A percentile compares a stretch with the other conserved stretches of the same genome.
Conservation (phyloP, 2,888 invertebrate species). For the Aphidoletes aphidimyza region DNA sequence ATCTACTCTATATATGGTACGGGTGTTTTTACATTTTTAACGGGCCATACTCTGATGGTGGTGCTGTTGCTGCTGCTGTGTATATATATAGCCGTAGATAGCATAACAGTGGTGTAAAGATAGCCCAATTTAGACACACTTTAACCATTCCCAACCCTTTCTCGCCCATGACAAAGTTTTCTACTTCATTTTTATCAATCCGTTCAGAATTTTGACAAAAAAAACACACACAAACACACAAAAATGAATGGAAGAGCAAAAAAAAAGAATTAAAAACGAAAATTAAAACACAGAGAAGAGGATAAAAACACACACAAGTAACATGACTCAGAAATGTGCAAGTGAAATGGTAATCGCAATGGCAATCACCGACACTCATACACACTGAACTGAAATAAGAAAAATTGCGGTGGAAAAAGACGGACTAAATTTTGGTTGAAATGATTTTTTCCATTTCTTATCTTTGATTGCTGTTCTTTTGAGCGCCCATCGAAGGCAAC, state of each 20-base stretch:
- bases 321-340: background rate
- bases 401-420: background rate
- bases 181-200: constrained; percentile 46
- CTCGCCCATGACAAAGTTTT: constrained; percentile 39
- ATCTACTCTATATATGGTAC: no score
- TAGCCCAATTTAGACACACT: constrained; percentile 42
- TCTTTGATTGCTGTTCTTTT: background rate
- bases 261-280: background rate
- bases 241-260: no score
- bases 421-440: background rate
- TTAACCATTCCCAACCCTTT: constrained; percentile 23
- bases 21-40: background rate
- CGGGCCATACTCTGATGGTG: no score
- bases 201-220: background rate
- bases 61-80: no score
- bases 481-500: background rate
- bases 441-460: constrained; percentile 30
- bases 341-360: background rate
- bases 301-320: background rate
- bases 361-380: background rate
- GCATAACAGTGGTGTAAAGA: background rate
- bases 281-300: background rate
- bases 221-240: no score
- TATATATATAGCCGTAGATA: background rate
- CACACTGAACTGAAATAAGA: background rate